Conservation (phyloP, 2,797 vertebrate species). For the Enteromius mattozi region DNA sequence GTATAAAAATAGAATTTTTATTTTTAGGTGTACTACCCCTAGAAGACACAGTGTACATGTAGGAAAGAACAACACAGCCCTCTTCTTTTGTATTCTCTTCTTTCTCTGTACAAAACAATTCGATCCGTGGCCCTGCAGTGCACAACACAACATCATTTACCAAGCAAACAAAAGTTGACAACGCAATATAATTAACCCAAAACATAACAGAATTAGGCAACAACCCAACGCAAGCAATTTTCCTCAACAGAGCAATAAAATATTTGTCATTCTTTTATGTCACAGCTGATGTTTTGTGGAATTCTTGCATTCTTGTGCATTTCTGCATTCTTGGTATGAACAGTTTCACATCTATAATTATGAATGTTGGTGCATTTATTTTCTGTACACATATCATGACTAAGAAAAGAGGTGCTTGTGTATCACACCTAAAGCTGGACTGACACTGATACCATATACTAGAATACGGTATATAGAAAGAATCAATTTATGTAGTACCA, state of each 20-base stretch:
- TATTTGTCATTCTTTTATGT: background rate
- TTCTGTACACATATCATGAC: background rate
- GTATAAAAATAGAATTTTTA: background rate
- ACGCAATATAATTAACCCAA: slow-evolving; percentile 25
- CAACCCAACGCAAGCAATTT: background rate
- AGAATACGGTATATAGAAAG: background rate
- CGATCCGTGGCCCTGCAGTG: background rate
- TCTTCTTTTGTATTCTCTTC: background rate
- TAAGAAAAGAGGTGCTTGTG: slow-evolving; percentile 36
- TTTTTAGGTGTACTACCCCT: background rate
- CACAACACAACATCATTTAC: background rate
- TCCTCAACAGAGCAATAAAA: background rate
- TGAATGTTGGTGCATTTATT: background rate
- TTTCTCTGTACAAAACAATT: slow-evolving; percentile 22
- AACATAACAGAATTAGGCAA: slow-evolving; percentile 18
- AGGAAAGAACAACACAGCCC: background rate
- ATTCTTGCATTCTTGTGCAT: background rate
- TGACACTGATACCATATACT: slow-evolving; percentile 3
- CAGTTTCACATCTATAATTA: background rate
- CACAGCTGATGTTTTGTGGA: background rate
- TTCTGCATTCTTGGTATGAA: background rate
- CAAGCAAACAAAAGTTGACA: slow-evolving; percentile 24
- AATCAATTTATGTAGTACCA: background rate
- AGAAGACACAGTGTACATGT: background rate
- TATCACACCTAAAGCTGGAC: slow-evolving; percentile 40